Evolutionary conservation across 1,140 invertebrate species (phyloP), one percentile per base, ranked within the genome.

Genomic region (Penaeus indicus): DNA sequence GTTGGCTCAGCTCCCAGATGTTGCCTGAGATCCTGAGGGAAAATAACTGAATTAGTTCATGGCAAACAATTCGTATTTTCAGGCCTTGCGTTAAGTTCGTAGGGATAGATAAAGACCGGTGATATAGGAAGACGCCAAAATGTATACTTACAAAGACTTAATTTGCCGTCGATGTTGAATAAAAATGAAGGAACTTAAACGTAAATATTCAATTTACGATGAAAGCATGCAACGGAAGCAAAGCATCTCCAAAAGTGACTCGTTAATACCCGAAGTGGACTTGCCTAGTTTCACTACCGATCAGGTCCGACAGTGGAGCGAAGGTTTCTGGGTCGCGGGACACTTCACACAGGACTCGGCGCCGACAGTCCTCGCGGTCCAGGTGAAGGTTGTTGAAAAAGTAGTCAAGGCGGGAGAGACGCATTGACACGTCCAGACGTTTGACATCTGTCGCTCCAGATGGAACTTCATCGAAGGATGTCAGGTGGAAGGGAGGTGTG

Each of bases 351-450:
- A 88, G n/a, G 4, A 88, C 72, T 27, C 87, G 54, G 1, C 87
- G 87, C 8, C 87, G 87, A 27, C 87, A 88, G 21, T 88, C 87
- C 79, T 88, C 87, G 10, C 79, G 87, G 19, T 84, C 61, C 32
- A 88, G 72, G 87, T 88, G 87, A 1, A 88, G 87, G 62, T 79
- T 88, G 18, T 27, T 77, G 82, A 88, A 88, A 72, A 88, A 64
- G 47, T 88, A 88, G 62, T 88, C 87, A 2, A 88, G 87, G 81
- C 87, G 87, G n/a, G 87, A 88, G 32, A 88, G 81, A 22, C 87
- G 87, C 47, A 27, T 83, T 11, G 38, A 77, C 38, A 88, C 87
- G 22, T 88, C 87, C 18, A 88, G 61, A 1, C 32, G 64, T n/a
- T 63, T 60, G 27, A 21, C 25, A 25, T 25, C 72, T 54, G 72